Evolutionary conservation across 2,888 invertebrate genomes (phyloP).

Genomic region (Drosophila nigricruria): DNA sequence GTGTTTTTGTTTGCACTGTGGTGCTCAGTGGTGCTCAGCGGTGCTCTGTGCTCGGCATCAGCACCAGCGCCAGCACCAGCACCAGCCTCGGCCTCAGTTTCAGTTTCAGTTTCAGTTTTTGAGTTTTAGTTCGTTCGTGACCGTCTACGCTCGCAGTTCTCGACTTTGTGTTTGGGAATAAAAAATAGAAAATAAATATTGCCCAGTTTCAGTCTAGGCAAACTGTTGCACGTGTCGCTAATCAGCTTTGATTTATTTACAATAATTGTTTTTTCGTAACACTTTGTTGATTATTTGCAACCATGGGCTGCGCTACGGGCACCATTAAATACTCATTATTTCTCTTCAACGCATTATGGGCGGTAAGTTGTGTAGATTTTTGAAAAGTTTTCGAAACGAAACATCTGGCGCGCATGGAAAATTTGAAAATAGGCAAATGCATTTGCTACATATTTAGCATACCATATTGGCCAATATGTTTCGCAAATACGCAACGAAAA

Average conservation of each 20-base stretch:
- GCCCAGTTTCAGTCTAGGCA: conserved; percentile 10
- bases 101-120: conserved; percentile 53
- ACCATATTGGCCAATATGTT: conserved; percentile 18
- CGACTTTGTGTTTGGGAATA: neutral
- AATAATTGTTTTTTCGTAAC: conserved; percentile 6
- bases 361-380: conserved; percentile 70
- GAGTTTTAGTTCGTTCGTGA: conserved; percentile 74
- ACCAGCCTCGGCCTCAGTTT: conserved; percentile 39
- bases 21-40: conserved; percentile 15
- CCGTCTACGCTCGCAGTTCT: conserved; percentile 71
- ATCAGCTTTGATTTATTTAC: conserved; percentile 23
- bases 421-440: conserved; percentile 2
- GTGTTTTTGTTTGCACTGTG: conserved; percentile 57
- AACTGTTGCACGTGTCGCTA: conserved; percentile 65
- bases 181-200: conserved; percentile 14
- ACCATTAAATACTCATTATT: conserved; percentile 78
- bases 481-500: neutral
- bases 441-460: neutral
- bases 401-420: conserved; percentile 43
- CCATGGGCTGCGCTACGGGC: conserved; percentile 82
- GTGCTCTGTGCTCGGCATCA: conserved; percentile 11
- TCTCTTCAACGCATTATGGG: conserved; percentile 80
- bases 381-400: conserved; percentile 18
- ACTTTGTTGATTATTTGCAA: conserved; percentile 26
- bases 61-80: conserved; percentile 36